Base-by-base conservation (phyloP, 2,888 invertebrate genomes). In the Sarcophaga carnaria region DNA sequence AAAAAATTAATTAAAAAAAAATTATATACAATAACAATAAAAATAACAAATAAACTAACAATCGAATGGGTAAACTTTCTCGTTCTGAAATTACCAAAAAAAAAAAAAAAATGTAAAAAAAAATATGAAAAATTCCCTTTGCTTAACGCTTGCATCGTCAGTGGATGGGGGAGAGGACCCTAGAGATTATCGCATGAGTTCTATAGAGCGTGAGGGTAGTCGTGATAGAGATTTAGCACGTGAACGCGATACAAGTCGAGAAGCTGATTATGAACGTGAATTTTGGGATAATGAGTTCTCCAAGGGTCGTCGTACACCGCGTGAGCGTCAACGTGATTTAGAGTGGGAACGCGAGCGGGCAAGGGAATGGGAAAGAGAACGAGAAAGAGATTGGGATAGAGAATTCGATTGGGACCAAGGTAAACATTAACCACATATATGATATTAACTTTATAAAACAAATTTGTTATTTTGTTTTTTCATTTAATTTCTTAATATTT, bases 101-200 rank as follows among this genome's bases (percentile, higher is more conserved):
- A 45, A 6, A 66, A 22, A 72, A 12, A 64, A 59, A 63, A 62
- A 67, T 64, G n/a, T 60, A 4, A 60, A 60, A 70, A 54, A 70
- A 59, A 22, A 49, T 14, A 20, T 45, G n/a, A 72, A 3, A n/a
- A 90, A 87, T 90, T 88, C 88, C 91, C 90, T 90, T 88, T 90
- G 91, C 91, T 90, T 89, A 89, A 63, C 75, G 69, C 75, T 80
- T 59, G 75, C 70, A 22, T 66, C 96, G 60, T 93, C 94, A 89
- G 95, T 96, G 93, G 93, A 94, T 71, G 87, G 87, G 66, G 87
- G 81, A 75, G 87, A 87, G 76, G 87, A 87, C 88, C 95, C 96
- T 92, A 95, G 96, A 96, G 97, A 97, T 96, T 96, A 95, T 90
- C 89, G 91, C 80, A 91, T 90, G 90, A 86, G 90, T 84, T 91